Evolutionary conservation across 2,888 invertebrate genomes (phyloP).

Genomic region (Macropis europaea): DNA sequence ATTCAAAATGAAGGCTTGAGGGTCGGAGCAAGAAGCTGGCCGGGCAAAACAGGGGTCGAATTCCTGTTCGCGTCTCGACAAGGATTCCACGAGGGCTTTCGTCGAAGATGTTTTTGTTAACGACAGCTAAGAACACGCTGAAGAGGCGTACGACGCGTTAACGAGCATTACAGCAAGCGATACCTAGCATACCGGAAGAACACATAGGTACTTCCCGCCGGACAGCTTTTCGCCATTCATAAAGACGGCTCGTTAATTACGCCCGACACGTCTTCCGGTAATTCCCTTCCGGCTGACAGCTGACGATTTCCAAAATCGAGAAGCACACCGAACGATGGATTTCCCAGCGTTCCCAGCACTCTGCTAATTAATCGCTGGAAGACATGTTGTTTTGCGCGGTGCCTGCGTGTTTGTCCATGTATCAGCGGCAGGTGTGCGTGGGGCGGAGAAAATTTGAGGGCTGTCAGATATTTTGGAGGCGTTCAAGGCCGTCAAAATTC

Average conservation of each 20-base stretch:
- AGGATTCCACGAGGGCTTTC: conserved; percentile 6
- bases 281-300: conserved; percentile 37
- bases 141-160: conserved; percentile 35
- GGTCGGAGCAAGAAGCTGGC: too few species aligned
- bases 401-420: too few species aligned
- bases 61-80: conserved; percentile 7
- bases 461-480: too few species aligned
- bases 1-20: too few species aligned
- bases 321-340: too few species aligned
- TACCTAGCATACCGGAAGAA: conserved; percentile 6
- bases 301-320: too few species aligned
- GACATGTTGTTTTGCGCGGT: too few species aligned
- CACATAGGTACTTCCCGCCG: neutral
- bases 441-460: too few species aligned
- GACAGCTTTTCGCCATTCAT: conserved; percentile 41
- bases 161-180: conserved; percentile 31
- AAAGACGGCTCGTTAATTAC: conserved; percentile 55
- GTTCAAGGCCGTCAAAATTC: too few species aligned
- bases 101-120: conserved; percentile 24
- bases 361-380: too few species aligned
- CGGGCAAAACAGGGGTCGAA: neutral
- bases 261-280: conserved; percentile 46
- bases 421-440: too few species aligned
- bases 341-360: too few species aligned
- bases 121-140: conserved; percentile 23